Evolutionary conservation across 2,888 invertebrate species (phyloP).

Genomic region (Patella caerulea): DNA sequence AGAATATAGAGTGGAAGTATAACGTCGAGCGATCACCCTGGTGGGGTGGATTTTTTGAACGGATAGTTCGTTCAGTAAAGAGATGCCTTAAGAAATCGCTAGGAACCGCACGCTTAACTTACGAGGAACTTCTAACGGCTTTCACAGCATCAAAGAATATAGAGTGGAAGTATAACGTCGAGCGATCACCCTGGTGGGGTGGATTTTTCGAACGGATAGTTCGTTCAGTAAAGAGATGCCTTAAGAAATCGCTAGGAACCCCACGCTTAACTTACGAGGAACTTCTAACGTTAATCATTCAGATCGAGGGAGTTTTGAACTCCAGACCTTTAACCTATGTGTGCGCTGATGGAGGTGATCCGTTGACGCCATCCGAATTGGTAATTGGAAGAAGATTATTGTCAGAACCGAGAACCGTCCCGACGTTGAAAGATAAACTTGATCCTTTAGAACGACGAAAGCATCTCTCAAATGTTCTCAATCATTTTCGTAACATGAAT

Average conservation of each 20-base stretch:
- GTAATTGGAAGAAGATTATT: conserved; percentile 3
- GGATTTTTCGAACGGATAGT: no score
- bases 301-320: background rate
- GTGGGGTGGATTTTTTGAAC: background rate
- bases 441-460: background rate
- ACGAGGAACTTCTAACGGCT: background rate
- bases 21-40: background rate
- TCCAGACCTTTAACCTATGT: background rate
- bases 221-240: background rate
- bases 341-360: background rate
- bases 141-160: background rate
- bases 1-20: background rate
- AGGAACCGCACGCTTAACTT: background rate
- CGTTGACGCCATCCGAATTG: background rate
- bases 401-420: background rate
- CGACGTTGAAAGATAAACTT: no score
- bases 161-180: background rate
- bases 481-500: background rate
- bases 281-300: background rate
- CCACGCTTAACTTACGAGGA: background rate
- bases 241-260: background rate
- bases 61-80: background rate
- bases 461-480: background rate
- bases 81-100: background rate
- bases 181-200: background rate